Evolutionary conservation across 53 echinoderm and acorn worm species (phyloP).

Genomic region (Mesocentrotus franciscanus): DNA sequence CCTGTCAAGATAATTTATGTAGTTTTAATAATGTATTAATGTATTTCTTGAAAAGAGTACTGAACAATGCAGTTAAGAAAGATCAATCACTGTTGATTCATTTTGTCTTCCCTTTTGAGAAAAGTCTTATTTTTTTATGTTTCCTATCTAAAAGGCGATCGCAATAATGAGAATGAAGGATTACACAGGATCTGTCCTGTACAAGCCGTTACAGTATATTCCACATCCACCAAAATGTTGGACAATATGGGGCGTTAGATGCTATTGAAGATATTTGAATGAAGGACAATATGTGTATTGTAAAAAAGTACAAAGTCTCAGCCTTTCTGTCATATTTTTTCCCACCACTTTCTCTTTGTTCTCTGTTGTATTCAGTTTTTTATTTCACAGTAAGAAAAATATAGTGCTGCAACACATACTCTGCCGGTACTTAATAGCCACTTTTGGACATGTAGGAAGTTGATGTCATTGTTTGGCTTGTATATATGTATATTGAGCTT

Average conservation of each 20-base stretch:
- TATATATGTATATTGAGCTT: no score
- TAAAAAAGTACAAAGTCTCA: not conserved
- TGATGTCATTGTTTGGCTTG: no score
- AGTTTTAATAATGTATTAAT: not conserved
- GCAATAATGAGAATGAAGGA: no score
- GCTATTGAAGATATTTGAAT: not conserved
- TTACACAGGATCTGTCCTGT: no score
- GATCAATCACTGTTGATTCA: not conserved
- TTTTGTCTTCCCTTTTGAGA: not conserved
- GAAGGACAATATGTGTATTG: not conserved
- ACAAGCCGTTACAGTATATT: no score
- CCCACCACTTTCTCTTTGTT: not conserved
- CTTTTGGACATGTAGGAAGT: no score
- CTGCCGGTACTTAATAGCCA: not conserved
- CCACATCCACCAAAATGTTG: not conserved
- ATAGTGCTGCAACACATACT: not conserved
- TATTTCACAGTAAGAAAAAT: not conserved
- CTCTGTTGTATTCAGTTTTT: not conserved
- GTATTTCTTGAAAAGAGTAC: constrained; percentile 13
- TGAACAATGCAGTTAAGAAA: not conserved
- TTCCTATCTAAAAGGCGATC: no score
- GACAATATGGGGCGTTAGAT: not conserved
- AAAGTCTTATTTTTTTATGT: not conserved
- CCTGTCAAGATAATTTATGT: not conserved
- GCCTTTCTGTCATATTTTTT: not conserved